phyloP scores from a whole-genome alignment of 1,140 invertebrate genomes.

The Gryon sp. region DNA sequence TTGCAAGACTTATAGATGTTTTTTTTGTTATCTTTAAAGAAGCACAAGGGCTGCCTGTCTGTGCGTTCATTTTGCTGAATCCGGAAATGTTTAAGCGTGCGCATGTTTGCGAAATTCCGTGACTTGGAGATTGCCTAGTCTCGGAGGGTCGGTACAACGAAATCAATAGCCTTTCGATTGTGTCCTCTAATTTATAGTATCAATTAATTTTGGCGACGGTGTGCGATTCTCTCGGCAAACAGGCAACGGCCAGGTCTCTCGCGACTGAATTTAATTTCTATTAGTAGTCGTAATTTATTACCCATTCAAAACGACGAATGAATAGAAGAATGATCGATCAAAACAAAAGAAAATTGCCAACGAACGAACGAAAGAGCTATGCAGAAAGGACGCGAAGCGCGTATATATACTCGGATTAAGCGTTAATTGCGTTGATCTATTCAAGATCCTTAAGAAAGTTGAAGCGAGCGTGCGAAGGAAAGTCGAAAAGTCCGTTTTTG shows the following conservation, averaged over 20 bases:
- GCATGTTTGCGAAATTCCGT: slow-evolving; percentile 59
- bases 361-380: slow-evolving; percentile 33
- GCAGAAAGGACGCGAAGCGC: slow-evolving; percentile 39
- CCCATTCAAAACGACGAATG: slow-evolving; percentile 64
- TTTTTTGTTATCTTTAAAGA: too few relatives aligned
- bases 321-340: slow-evolving; percentile 67
- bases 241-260: slow-evolving; percentile 32
- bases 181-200: slow-evolving; percentile 78
- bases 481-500: slow-evolving; percentile 35
- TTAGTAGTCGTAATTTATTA: slow-evolving; percentile 74
- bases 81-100: slow-evolving; percentile 54
- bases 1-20: slow-evolving; percentile 40
- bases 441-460: slow-evolving; percentile 41
- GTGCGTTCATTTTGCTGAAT: slow-evolving; percentile 34
- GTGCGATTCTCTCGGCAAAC: slow-evolving; percentile 61
- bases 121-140: slow-evolving; percentile 54
- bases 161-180: slow-evolving; percentile 75
- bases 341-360: slow-evolving; percentile 68
- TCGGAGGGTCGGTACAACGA: slow-evolving; percentile 61
- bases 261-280: slow-evolving; percentile 75
- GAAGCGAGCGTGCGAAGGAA: slow-evolving; percentile 28
- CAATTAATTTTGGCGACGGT: slow-evolving; percentile 75
- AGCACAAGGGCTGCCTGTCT: slow-evolving; percentile 17
- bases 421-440: slow-evolving; percentile 68
- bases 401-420: slow-evolving; percentile 63